phyloP scores from a whole-genome alignment of 2,797 vertebrate genomes.

The Galaxias olidus region DNA sequence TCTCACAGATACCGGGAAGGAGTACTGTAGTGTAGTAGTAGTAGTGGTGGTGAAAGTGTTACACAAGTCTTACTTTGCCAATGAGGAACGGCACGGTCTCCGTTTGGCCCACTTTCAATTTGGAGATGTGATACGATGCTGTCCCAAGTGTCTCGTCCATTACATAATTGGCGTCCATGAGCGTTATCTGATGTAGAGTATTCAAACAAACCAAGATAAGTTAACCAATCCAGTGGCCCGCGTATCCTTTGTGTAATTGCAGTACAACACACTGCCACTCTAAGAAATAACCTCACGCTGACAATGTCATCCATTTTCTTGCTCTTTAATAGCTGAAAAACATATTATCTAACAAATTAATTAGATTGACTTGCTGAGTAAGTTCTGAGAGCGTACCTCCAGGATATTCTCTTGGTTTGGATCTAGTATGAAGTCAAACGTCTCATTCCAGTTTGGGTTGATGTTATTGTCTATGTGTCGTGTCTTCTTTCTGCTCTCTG shows the following conservation, averaged over 20 bases:
- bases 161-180: constrained; percentile 98
- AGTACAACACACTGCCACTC: too few species aligned
- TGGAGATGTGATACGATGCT: constrained; percentile 79
- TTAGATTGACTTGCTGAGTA: too few species aligned
- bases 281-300: too few species aligned
- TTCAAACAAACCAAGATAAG: background rate
- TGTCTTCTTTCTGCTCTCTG: constrained; percentile 92
- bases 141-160: constrained; percentile 96
- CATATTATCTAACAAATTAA: too few species aligned
- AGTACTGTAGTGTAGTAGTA: background rate
- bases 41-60: background rate
- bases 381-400: constrained; percentile 84
- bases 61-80: constrained; percentile 82
- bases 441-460: constrained; percentile 94
- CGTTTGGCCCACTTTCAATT: constrained; percentile 82
- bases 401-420: constrained; percentile 91
- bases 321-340: too few species aligned
- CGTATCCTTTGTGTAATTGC: too few species aligned
- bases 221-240: background rate
- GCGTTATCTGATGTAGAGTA: constrained; percentile 80
- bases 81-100: constrained; percentile 83
- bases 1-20: too few species aligned
- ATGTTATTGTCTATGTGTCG: constrained; percentile 94
- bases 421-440: constrained; percentile 93
- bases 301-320: too few species aligned